Base-by-base conservation (phyloP, 2,113 vertebrate genomes). In the Anguilla rostrata region DNA sequence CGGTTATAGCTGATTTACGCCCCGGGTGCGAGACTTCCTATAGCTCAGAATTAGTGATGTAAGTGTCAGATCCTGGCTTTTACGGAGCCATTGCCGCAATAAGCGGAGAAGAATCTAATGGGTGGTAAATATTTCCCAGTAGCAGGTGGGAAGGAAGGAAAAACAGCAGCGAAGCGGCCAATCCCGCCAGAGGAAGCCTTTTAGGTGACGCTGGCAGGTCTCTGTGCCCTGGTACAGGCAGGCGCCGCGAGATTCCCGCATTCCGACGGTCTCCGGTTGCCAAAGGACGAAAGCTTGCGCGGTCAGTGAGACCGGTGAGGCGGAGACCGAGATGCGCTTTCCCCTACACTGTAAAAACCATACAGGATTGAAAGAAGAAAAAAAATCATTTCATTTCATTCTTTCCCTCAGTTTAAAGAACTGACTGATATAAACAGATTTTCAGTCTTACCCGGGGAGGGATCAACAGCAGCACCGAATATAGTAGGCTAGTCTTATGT, bases 211-310 rank as follows among this genome's bases (percentile, higher is more conserved):
- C 34, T 34, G 34, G 34, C 34, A 34, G 34, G 34, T 34, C 40
- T 83, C 57, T 15, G 56, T 43, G 6, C 29, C 83, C n/a, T 87
- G 78, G 83, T 87, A 87, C 57, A 14, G 46, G 40, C 26, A 14
- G 79, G 53, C 14, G 29, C 84, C 18, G 29, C 53, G 22, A 5
- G 16, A n/a, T 82, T 40, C 7, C 39, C 66, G 83, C 78, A 87
- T 85, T 85, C 79, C 46, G 34, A 80, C 87, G 66, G 40, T 16
- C 34, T 53, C 39, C 43, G 4, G 43, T 34, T 34, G 34, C 34
- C 34, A 34, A 34, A 34, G 34, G 34, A 34, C 34, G 34, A 34
- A 34, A 34, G 34, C 34, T 34, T 34, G 34, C 34, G 34, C 34
- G 34, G 34, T 34, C 34, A 34, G 34, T 34, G 34, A 34, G 34